Percentiles rank a stretch among this genome's conserved stretches.
phyloP scores from a whole-genome alignment of 2,113 vertebrate species.

The Ptyas mucosa region DNA sequence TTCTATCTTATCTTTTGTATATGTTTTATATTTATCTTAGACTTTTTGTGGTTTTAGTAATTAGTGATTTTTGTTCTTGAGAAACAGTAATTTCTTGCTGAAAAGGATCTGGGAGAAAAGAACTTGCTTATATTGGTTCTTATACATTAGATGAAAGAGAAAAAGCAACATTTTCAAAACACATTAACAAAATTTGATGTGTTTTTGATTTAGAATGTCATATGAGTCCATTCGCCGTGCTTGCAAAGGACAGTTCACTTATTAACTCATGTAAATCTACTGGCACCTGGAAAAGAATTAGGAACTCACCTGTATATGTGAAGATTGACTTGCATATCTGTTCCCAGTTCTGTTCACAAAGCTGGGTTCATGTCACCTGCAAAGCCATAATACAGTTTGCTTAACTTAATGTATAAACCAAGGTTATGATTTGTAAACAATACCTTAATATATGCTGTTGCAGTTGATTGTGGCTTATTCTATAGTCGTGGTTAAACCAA shows the following conservation, averaged over 20 bases:
- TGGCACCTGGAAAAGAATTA: background rate
- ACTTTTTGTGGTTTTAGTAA: slow-evolving; percentile 7
- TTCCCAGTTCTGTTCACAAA: background rate
- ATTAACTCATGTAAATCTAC: background rate
- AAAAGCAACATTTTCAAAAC: background rate
- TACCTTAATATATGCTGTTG: background rate
- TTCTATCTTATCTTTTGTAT: slow-evolving; percentile 37
- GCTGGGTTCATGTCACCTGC: background rate
- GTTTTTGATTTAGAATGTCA: background rate
- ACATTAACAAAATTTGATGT: background rate
- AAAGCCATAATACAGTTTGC: background rate
- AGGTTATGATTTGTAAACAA: background rate
- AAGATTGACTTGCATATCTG: background rate
- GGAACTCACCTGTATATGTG: background rate
- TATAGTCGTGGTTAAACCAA: background rate
- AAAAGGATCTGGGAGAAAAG: background rate
- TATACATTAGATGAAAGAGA: background rate
- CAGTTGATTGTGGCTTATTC: background rate
- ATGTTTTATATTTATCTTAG: slow-evolving; percentile 38
- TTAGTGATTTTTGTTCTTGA: background rate
- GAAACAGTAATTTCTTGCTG: background rate
- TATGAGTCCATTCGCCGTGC: background rate
- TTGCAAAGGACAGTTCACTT: background rate
- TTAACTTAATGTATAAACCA: background rate
- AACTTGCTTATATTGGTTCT: background rate